These are phyloP conservation scores for Aspiorhynchus laticeps DNA, from an alignment of 2,113 vertebrate genomes.

Conservation along the genomic window DNA sequence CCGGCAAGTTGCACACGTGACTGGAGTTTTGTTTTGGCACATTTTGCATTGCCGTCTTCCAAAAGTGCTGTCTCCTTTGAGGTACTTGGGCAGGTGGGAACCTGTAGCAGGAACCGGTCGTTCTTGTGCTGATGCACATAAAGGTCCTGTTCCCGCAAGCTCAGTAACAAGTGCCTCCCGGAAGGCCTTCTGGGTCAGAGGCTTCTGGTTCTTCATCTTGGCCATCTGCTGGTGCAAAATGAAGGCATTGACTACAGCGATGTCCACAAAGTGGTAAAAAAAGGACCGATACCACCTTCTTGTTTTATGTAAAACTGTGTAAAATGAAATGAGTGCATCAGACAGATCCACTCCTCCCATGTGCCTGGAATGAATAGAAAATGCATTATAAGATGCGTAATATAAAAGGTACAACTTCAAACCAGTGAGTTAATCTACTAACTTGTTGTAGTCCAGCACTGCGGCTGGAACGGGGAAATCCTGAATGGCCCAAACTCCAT, in stretches of 20 bases:
- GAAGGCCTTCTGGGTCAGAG: constrained; percentile 5
- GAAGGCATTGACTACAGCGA: constrained; percentile 20
- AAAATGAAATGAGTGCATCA: not conserved
- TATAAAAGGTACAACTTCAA: too few relatives aligned
- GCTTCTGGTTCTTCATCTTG: not conserved
- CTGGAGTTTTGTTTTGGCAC: not conserved
- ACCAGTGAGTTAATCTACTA: not conserved
- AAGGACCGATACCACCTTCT: constrained; percentile 15
- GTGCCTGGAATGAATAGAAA: not conserved
- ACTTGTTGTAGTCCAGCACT: constrained; percentile 12
- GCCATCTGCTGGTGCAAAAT: not conserved
- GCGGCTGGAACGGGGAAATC: constrained; percentile 10
- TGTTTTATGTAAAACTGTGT: constrained; percentile 25
- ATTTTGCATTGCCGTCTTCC: constrained; percentile 12
- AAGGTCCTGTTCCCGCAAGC: not conserved
- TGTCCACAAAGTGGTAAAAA: constrained; percentile 45
- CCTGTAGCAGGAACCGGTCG: not conserved
- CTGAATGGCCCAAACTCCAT: not conserved
- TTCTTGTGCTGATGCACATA: not conserved
- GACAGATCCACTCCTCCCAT: too few relatives aligned
- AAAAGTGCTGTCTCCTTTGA: not conserved
- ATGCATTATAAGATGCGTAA: too few relatives aligned
- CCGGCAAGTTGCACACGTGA: not conserved
- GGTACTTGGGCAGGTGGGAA: not conserved
- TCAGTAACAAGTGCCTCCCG: constrained; percentile 1